A percentile compares a stretch with the other conserved stretches of the same genome.
These are phyloP conservation scores for Tetraneura akinire DNA, from an alignment of 1,140 invertebrate species.

Conservation along the genomic window DNA sequence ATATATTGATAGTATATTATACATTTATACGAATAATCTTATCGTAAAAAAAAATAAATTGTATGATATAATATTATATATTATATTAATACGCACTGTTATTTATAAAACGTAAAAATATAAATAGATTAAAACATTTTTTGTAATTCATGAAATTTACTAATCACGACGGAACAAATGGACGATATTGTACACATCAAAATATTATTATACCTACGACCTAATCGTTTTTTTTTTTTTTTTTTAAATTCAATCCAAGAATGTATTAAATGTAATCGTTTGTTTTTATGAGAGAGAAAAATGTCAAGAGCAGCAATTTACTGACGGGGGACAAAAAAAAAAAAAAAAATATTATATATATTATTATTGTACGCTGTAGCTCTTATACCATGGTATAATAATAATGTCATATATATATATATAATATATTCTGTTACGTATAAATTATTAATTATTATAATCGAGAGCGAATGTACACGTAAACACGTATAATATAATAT, in stretches of 20 bases:
- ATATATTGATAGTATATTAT: too few relatives aligned
- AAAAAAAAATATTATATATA: too few relatives aligned
- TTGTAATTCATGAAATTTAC: neutral
- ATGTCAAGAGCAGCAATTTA: conserved; percentile 13
- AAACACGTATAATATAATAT: too few relatives aligned
- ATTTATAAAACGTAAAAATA: neutral
- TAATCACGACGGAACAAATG: neutral
- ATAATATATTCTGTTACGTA: conserved; percentile 2
- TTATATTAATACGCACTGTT: too few relatives aligned
- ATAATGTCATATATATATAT: neutral
- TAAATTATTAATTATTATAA: too few relatives aligned
- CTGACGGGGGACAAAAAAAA: neutral
- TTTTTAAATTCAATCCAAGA: neutral
- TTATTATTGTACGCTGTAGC: too few relatives aligned
- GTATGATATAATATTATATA: too few relatives aligned
- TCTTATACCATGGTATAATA: neutral
- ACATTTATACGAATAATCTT: too few relatives aligned
- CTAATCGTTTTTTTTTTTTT: conserved; percentile 13
- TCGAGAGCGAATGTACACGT: neutral
- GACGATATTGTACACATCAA: neutral
- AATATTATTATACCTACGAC: conserved; percentile 12
- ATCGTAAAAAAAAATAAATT: too few relatives aligned
- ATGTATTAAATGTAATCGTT: conserved; percentile 9
- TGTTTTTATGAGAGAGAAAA: conserved; percentile 12
- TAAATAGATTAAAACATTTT: conserved; percentile 7